These are phyloP conservation scores for Cygnus buccinator DNA, from an alignment of 2,113 vertebrate genomes.

Conservation along the genomic window DNA sequence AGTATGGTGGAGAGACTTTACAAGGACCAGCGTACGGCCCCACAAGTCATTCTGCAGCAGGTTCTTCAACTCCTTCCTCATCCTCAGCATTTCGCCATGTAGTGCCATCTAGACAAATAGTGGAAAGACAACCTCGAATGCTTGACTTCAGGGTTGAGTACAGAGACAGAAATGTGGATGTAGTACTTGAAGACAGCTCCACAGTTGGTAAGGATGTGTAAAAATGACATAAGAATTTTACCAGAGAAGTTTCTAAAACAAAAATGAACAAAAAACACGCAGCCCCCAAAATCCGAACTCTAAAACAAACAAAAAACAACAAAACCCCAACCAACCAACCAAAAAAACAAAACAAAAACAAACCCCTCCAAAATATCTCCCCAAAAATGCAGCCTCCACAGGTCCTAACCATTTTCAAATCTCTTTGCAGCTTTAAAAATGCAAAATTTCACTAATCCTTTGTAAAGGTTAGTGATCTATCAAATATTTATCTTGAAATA, in stretches of 20 bases:
- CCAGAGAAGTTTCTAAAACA: background rate
- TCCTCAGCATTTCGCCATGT: slow-evolving; percentile 91
- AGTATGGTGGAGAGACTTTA: slow-evolving; percentile 84
- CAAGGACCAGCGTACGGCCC: slow-evolving; percentile 80
- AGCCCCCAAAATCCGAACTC: background rate
- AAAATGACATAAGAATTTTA: background rate
- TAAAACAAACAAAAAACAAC: background rate
- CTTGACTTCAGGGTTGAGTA: slow-evolving; percentile 97
- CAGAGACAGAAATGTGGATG: slow-evolving; percentile 91
- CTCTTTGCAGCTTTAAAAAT: slow-evolving; percentile 42
- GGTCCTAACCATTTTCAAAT: slow-evolving; percentile 18
- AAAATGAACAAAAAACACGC: background rate
- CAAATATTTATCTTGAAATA: slow-evolving; percentile 1
- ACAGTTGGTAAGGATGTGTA: slow-evolving; percentile 88
- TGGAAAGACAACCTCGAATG: slow-evolving; percentile 95
- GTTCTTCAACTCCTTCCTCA: slow-evolving; percentile 81
- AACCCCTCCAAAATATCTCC: background rate
- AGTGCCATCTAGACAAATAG: slow-evolving; percentile 88
- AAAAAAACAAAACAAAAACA: background rate
- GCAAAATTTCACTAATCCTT: slow-evolving; percentile 31
- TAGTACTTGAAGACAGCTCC: slow-evolving; percentile 94
- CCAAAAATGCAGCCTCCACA: background rate
- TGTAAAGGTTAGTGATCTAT: slow-evolving; percentile 33
- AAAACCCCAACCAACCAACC: too few relatives aligned
- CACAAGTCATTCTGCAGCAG: slow-evolving; percentile 76